phyloP scores from a whole-genome alignment of 1,140 invertebrate genomes.

The Cephus cinctus region DNA sequence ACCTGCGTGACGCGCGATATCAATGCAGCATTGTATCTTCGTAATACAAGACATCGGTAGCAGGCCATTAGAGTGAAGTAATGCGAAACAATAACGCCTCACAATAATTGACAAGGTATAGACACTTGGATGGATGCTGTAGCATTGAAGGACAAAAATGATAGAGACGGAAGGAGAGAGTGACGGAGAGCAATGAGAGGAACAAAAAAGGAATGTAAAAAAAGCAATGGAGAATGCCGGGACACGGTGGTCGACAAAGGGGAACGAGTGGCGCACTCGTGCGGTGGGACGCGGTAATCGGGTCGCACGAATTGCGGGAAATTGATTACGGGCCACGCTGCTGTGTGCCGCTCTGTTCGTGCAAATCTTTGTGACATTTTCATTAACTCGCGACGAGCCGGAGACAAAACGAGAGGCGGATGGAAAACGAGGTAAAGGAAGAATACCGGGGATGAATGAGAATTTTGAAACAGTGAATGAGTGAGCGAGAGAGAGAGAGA shows the following conservation, averaged over 20 bases:
- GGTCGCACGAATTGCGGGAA: slow-evolving; percentile 23
- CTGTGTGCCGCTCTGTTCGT: slow-evolving; percentile 4
- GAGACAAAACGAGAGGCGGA: slow-evolving; percentile 9
- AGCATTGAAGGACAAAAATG: too few species aligned
- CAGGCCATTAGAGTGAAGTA: too few species aligned
- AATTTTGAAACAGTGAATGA: too few species aligned
- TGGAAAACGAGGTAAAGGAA: not conserved
- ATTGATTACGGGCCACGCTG: slow-evolving; percentile 24
- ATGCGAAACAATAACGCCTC: too few species aligned
- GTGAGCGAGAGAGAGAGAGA: slow-evolving; percentile 9
- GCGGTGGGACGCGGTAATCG: slow-evolving; percentile 21
- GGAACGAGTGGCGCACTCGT: not conserved
- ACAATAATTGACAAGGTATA: too few species aligned
- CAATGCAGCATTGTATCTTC: too few species aligned
- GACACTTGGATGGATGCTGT: too few species aligned
- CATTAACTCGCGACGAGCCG: slow-evolving; percentile 27
- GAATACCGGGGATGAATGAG: slow-evolving; percentile 4
- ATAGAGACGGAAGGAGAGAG: not conserved
- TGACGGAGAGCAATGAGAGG: not conserved
- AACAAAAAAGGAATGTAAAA: not conserved
- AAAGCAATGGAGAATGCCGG: too few species aligned
- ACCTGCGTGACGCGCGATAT: too few species aligned
- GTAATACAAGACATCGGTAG: too few species aligned
- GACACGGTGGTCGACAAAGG: not conserved
- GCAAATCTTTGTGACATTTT: slow-evolving; percentile 39